phyloP scores from a whole-genome alignment of 2,797 vertebrate genomes.

The Enteromius trimaculatus region DNA sequence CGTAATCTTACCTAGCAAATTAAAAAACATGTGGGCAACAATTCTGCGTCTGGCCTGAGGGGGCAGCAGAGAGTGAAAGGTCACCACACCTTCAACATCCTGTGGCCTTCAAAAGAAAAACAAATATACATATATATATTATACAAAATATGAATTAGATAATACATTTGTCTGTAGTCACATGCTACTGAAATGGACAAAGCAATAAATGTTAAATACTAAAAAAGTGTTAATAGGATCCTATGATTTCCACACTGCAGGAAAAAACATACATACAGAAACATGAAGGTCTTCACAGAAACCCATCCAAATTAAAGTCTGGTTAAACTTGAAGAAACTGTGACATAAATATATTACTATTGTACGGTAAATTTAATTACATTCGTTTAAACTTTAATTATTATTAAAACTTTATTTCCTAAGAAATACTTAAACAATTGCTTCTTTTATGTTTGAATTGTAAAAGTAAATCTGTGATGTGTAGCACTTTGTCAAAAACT shows the following conservation, averaged over 20 bases:
- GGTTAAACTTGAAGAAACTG: background rate
- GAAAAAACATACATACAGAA: background rate
- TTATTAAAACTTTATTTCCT: background rate
- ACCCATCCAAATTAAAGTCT: background rate
- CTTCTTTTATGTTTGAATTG: background rate
- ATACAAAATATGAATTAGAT: background rate
- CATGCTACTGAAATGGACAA: background rate
- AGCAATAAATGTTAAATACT: background rate
- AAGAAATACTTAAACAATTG: background rate
- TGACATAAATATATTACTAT: background rate
- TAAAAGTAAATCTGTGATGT: background rate
- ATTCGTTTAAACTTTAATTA: no score
- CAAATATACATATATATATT: background rate
- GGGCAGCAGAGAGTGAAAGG: conserved; percentile 64
- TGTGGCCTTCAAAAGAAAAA: conserved; percentile 31
- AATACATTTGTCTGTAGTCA: background rate
- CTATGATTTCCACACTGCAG: background rate
- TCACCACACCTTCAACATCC: conserved; percentile 23
- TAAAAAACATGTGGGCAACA: conserved; percentile 57
- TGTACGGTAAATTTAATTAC: no score
- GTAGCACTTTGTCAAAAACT: background rate
- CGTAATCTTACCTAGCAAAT: conserved; percentile 56
- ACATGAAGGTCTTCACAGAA: background rate
- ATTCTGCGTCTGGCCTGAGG: conserved; percentile 48
- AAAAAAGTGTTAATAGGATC: background rate